Evolutionary conservation across 37 sponge, comb jelly and placozoan genomes (phyloP), one percentile per base, ranked within the genome.

Genomic region (Crambe crambe): DNA sequence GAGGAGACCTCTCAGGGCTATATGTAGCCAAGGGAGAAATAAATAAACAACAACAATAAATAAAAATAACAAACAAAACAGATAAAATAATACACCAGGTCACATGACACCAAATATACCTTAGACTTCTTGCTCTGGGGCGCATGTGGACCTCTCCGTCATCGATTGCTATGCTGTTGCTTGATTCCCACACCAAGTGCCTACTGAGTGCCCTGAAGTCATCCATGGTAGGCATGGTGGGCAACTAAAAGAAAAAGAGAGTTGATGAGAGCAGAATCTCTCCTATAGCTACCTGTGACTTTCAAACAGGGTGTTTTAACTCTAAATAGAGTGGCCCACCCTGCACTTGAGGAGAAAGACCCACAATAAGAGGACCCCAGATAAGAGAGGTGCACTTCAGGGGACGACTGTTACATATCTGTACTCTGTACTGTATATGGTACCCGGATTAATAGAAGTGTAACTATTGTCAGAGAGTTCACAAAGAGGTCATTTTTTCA

Each of bases 1-100:
- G 89, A 54, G 89, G 89, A 0, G 85, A 83, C 3, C 85, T 56
- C 60, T 89, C 84, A 26, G 89, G 89, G 58, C 89, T 89, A 38
- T 44, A 58, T 22, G n/a, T n/a, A n/a, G n/a, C n/a, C n/a, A n/a
- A n/a, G 41, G 58, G 73, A 30, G 37, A 73, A 25, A 62, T 27
- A 76, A 34, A 70, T 25, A 77, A 43, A 56, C 79, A 65, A 39
- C 34, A 15, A 72, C 2, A 23, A 31, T 18, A 31, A 25, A 4
- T 2, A 31, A 70, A 32, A 17, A 39, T 6, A 18, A 21, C 40
- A 27, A 70, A 70, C 70, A 58, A 35, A 56, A 6, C 40, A 30
- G 62, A 22, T 30, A 3, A 30, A 15, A 51, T 44, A 29, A 25
- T 23, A 18, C 22, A 59, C 1, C 6, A 41, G 2, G 71, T 2